phyloP scores from a whole-genome alignment of 1,140 invertebrate species.

The Oncopeltus fasciatus region DNA sequence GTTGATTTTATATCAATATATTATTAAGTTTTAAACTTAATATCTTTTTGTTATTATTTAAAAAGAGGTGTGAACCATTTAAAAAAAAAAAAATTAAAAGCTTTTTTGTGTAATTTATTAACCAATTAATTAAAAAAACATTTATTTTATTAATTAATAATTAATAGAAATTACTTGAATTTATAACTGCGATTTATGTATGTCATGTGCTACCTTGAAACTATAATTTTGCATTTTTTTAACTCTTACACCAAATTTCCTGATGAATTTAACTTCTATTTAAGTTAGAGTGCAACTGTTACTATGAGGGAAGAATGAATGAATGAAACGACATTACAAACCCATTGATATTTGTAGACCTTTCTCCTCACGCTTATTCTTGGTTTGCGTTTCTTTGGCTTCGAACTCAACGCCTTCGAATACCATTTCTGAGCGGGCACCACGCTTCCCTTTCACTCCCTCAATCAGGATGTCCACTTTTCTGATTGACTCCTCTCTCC shows the following conservation, averaged over 20 bases:
- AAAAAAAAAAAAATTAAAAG: no score
- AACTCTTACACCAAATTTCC: background rate
- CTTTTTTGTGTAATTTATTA: no score
- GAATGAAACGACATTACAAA: background rate
- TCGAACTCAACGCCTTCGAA: background rate
- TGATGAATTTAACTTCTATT: background rate
- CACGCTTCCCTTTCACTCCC: no score
- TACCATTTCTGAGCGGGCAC: background rate
- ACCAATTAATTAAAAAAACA: no score
- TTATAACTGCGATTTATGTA: background rate
- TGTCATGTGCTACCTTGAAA: background rate
- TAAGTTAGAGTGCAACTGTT: no score
- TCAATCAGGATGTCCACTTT: no score
- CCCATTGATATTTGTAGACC: background rate
- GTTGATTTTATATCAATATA: no score
- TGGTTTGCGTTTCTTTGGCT: background rate
- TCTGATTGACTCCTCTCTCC: no score
- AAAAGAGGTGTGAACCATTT: no score
- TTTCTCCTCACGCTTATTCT: background rate
- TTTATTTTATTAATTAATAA: background rate
- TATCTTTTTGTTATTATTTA: no score
- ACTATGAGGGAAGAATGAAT: no score
- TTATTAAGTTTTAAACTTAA: no score
- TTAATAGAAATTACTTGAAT: background rate
- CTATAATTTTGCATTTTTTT: background rate